Percentiles rank a stretch among this genome's conserved stretches.
Evolutionary conservation across 2,113 vertebrate species (phyloP).

Genomic region (Phaethon lepturus): DNA sequence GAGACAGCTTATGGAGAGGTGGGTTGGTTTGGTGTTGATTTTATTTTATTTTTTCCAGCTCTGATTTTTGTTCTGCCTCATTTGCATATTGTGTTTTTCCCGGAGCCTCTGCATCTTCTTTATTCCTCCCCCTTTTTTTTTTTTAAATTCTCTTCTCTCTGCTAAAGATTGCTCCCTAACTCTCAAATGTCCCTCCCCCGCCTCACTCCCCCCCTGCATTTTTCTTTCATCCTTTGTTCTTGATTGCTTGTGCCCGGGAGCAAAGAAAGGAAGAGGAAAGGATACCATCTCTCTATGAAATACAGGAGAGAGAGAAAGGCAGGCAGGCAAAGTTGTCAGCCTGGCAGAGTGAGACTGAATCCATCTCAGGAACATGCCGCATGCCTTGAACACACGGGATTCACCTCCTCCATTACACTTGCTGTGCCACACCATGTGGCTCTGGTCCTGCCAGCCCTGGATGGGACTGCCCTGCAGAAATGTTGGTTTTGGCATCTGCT

Average conservation of each 20-base stretch:
- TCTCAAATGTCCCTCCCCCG: constrained; percentile 61
- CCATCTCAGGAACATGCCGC: neutral
- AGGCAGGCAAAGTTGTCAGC: constrained; percentile 66
- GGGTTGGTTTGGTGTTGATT: constrained; percentile 28
- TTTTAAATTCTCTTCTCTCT: constrained; percentile 39
- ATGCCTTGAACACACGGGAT: neutral
- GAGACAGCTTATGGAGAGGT: neutral
- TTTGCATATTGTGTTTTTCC: constrained; percentile 66
- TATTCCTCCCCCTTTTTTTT: neutral
- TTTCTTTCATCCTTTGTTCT: constrained; percentile 72
- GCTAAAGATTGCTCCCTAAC: constrained; percentile 61
- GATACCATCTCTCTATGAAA: constrained; percentile 66
- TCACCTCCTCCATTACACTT: neutral
- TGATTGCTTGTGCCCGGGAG: constrained; percentile 69
- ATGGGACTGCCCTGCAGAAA: constrained; percentile 2
- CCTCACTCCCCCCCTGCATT: constrained; percentile 19
- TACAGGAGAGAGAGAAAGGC: constrained; percentile 31
- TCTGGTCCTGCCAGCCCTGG: neutral
- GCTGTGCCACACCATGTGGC: neutral
- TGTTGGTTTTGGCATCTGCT: constrained; percentile 8
- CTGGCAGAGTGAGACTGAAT: constrained; percentile 39
- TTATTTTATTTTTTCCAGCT: constrained; percentile 1
- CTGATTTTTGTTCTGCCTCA: constrained; percentile 62
- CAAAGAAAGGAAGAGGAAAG: constrained; percentile 65
- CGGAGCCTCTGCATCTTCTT: constrained; percentile 61